A percentile compares a stretch with the other conserved stretches of the same genome.
Conservation (phyloP, 2,888 invertebrate species). For the Laothoe populi region DNA sequence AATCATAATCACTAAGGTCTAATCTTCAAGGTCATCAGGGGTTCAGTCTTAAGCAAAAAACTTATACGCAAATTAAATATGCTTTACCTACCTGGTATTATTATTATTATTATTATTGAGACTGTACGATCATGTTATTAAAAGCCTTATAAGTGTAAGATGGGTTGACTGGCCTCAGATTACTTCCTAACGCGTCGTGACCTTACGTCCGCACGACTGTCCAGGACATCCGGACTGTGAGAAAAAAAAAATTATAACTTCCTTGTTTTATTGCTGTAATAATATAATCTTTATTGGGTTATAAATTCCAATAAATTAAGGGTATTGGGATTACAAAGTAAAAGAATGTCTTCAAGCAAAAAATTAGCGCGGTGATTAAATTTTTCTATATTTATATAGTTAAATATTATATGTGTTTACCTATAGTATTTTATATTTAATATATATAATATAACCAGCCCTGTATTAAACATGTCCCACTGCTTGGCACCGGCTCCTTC, state of each 20-base stretch:
- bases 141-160: slow-evolving; percentile 56
- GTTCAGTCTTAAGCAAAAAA: no score
- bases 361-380: no score
- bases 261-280: slow-evolving; percentile 2
- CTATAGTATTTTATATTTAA: no score
- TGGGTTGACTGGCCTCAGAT: slow-evolving; percentile 75
- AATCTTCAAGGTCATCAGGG: no score
- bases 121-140: slow-evolving; percentile 36
- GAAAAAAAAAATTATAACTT: neutral
- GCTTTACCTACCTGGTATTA: neutral
- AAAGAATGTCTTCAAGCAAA: no score
- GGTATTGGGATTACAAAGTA: no score
- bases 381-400: no score
- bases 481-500: no score
- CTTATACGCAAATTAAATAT: neutral
- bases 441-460: no score
- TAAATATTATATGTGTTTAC: no score
- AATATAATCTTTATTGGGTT: neutral
- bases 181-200: slow-evolving; percentile 67
- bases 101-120: slow-evolving; percentile 50
- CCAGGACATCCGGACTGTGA: slow-evolving; percentile 19
- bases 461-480: no score
- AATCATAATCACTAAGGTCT: no score
- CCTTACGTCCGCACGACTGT: slow-evolving; percentile 24
- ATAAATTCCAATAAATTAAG: neutral